Percentiles rank a stretch among this genome's conserved stretches.
phyloP scores from a whole-genome alignment of 1,140 invertebrate genomes.

The Caenorhabditis inopinata region DNA sequence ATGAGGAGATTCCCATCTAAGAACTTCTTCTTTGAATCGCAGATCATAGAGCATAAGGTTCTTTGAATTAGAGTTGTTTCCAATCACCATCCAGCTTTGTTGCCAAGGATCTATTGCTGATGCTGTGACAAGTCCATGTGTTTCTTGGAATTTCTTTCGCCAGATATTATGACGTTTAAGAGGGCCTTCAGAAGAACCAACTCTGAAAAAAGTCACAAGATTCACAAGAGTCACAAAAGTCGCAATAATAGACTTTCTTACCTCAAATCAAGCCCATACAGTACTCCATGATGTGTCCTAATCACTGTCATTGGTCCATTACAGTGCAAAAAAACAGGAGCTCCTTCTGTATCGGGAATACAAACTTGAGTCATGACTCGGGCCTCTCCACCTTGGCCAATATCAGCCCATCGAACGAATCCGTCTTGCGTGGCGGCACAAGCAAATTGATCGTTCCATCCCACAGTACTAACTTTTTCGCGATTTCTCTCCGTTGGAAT shows the following conservation, averaged over 20 bases:
- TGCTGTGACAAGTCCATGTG: constrained; percentile 14
- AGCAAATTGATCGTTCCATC: constrained; percentile 12
- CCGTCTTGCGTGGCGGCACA: background rate
- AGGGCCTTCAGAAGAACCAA: background rate
- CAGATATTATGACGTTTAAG: constrained; percentile 27
- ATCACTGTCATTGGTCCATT: constrained; percentile 11
- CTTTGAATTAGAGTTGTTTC: background rate
- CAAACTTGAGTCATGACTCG: background rate
- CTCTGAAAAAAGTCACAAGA: background rate
- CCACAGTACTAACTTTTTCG: background rate
- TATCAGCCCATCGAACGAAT: constrained; percentile 6
- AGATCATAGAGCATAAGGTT: constrained; percentile 11
- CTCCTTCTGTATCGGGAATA: constrained; percentile 23
- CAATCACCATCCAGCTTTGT: constrained; percentile 35
- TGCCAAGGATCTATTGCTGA: constrained; percentile 39
- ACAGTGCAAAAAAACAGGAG: background rate
- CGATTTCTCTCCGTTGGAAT: background rate
- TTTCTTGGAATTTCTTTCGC: constrained; percentile 18
- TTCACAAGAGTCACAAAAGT: background rate
- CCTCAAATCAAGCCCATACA: constrained; percentile 39
- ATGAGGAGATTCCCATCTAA: constrained; percentile 5
- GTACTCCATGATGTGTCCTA: constrained; percentile 36
- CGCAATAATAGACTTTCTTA: background rate
- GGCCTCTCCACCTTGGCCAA: background rate
- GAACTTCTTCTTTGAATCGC: constrained; percentile 1